Conservation (phyloP, 2,797 vertebrate genomes). For the Epinephelus awoara region DNA sequence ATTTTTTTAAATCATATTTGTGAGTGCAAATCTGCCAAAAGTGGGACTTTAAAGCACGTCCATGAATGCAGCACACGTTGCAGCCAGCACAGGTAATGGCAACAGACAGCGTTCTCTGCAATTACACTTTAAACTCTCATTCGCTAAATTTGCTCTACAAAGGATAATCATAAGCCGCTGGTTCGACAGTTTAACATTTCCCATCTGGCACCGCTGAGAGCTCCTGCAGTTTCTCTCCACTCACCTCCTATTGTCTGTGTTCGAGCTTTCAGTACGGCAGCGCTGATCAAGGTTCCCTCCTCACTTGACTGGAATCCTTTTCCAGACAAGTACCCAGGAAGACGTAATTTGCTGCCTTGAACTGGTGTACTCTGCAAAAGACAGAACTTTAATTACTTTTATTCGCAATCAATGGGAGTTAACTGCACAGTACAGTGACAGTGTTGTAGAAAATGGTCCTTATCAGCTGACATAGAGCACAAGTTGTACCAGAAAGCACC, state of each 20-base stretch:
- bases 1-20: too few relatives aligned
- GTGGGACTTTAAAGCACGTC: too few relatives aligned
- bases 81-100: too few relatives aligned
- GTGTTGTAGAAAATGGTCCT: background rate
- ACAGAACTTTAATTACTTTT: slow-evolving; percentile 21
- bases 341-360: slow-evolving; percentile 96
- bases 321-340: slow-evolving; percentile 98
- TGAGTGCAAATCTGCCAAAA: too few relatives aligned
- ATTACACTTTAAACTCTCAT: too few relatives aligned
- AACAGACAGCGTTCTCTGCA: too few relatives aligned
- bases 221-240: slow-evolving; percentile 22
- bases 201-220: too few relatives aligned
- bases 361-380: slow-evolving; percentile 90
- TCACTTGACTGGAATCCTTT: slow-evolving; percentile 96
- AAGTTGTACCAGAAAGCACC: background rate
- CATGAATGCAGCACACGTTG: too few relatives aligned
- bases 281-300: slow-evolving; percentile 92
- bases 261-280: slow-evolving; percentile 93
- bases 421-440: background rate
- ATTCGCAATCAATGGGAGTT: background rate
- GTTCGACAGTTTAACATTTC: too few relatives aligned
- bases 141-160: too few relatives aligned
- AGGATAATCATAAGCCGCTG: too few relatives aligned
- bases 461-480: background rate
- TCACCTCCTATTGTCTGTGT: slow-evolving; percentile 90